These are phyloP conservation scores for Parauchenoglanis punctatus DNA, from an alignment of 2,797 vertebrate species.

Conservation along the genomic window DNA sequence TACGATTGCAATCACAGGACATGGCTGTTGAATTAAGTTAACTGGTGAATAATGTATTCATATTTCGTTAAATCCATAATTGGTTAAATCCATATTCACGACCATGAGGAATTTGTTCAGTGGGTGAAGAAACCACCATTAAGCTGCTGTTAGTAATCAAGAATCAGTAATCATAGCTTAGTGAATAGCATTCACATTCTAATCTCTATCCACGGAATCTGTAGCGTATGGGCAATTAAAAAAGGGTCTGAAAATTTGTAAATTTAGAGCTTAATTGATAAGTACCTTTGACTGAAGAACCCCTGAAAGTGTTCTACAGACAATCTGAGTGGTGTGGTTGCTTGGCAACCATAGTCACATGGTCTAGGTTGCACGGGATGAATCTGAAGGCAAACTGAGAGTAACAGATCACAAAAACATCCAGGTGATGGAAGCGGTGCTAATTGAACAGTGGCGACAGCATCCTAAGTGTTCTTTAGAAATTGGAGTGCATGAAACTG, in stretches of 20 bases:
- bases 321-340: conserved; percentile 3
- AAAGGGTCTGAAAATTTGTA: neutral
- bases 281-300: conserved; percentile 4
- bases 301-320: neutral
- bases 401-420: conserved; percentile 14
- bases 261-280: neutral
- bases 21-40: neutral
- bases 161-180: neutral
- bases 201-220: neutral
- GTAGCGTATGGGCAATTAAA: neutral
- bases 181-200: neutral
- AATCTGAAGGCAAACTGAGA: conserved; percentile 8
- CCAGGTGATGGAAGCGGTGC: neutral
- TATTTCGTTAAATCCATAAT: neutral
- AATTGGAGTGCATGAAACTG: neutral
- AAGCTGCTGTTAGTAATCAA: neutral
- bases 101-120: neutral
- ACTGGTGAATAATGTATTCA: neutral
- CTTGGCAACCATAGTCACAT: conserved; percentile 2
- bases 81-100: neutral
- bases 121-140: neutral
- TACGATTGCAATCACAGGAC: neutral
- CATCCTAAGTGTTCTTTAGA: conserved; percentile 14
- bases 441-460: neutral
- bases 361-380: neutral